Evolutionary conservation across 2,113 vertebrate species (phyloP).

Genomic region (Psammodynastes pulverulentus): DNA sequence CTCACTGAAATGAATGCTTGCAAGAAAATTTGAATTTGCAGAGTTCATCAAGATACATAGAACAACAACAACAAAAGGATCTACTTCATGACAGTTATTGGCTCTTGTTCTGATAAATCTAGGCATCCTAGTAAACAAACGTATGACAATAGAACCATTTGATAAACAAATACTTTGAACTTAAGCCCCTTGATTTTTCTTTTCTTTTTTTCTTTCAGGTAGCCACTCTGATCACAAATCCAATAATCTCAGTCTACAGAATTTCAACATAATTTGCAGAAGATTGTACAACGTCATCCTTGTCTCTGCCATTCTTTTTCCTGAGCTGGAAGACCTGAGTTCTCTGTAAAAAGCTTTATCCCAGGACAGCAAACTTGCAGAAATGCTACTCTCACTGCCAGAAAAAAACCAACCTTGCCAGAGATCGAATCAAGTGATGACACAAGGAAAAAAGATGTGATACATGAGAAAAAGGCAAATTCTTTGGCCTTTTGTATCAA

Average conservation of each 20-base stretch:
- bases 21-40: not conserved
- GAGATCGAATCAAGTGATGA: constrained; percentile 60
- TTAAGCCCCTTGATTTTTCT: constrained; percentile 5
- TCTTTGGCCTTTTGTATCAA: constrained; percentile 32
- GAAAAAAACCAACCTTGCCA: constrained; percentile 18
- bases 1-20: not conserved
- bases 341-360: not conserved
- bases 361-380: not conserved
- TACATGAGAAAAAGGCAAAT: constrained; percentile 43
- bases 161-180: not conserved
- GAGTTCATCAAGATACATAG: not conserved
- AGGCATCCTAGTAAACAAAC: not conserved
- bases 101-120: not conserved
- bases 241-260: constrained; percentile 18
- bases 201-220: not conserved
- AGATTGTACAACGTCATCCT: not conserved
- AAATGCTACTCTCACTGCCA: constrained; percentile 35
- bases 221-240: constrained; percentile 4
- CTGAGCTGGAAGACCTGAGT: constrained; percentile 10
- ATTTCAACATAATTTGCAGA: constrained; percentile 18
- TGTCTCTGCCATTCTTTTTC: constrained; percentile 20
- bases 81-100: not conserved
- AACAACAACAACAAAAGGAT: not conserved
- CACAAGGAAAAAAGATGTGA: constrained; percentile 39
- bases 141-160: not conserved